Base-by-base conservation (phyloP, 2,888 invertebrate species). In the Lasioglossum villosulum region DNA sequence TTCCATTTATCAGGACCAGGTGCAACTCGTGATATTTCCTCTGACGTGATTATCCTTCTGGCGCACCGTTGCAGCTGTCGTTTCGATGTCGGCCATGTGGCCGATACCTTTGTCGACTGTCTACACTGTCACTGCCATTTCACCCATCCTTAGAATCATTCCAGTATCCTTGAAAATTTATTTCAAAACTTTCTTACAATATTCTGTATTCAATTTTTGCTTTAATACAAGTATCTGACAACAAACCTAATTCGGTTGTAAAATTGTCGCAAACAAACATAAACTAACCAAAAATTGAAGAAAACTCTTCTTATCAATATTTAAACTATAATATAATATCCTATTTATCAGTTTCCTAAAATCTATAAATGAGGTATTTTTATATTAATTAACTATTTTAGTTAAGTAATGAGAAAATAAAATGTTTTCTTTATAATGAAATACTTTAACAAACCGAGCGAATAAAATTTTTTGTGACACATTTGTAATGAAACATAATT, bases 1-100 rank as follows among this genome's bases (percentile, higher is more conserved):
- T 66, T 52, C 78, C 14, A 84, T 86, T 81, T 82, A 85, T 85
- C 80, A 75, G 34, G 19, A 68, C 68, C 89, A 89, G 85, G 89
- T 89, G 84, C 75, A 30, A n/a, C 73, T 27, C 45, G 81, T 75
- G 71, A 87, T 86, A 84, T 84, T 78, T 75, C 56, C 78, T 75
- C 48, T 42, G 63, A 79, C 63, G 72, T 80, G 81, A 76, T 71
- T 85, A 82, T 56, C 19, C 42, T 52, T 37, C 63, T 75, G 66
- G 39, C 66, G 52, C 70, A 72, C 73, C 73, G 48, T 30, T 66
- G 59, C 73, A 71, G 77, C 73, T 75, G 73, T 83, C 80, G 75
- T 5, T 59, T 52, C 39, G 37, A 42, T 68, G 56, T 63, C 68
- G 81, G 59, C 79, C 83, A 79, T 72, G 74, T 42, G 27, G 63